These are phyloP conservation scores for Carapus acus DNA, from an alignment of 2,797 vertebrate genomes.

Conservation along the genomic window DNA sequence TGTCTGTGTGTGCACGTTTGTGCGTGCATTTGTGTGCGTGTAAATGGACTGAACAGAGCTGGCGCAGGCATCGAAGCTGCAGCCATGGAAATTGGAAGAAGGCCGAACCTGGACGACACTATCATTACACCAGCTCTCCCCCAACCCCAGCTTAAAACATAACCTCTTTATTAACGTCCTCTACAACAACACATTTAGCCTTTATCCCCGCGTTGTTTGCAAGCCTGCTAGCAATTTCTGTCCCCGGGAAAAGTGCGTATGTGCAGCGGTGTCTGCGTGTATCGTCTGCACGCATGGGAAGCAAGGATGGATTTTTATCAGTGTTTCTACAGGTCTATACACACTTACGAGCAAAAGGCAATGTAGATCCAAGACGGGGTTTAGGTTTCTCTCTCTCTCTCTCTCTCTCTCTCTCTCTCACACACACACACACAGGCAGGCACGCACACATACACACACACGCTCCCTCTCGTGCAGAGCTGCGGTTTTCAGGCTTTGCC, in stretches of 20 bases:
- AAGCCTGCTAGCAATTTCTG: not conserved
- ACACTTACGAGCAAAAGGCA: slow-evolving; percentile 2
- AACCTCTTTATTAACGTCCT: not conserved
- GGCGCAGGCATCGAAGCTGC: slow-evolving; percentile 48
- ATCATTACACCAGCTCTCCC: slow-evolving; percentile 26
- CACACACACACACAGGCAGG: slow-evolving; percentile 11
- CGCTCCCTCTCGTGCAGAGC: slow-evolving; percentile 22
- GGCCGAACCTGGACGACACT: slow-evolving; percentile 26
- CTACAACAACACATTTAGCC: not conserved
- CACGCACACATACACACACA: slow-evolving; percentile 17
- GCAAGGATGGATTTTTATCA: slow-evolving; percentile 6
- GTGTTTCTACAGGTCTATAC: slow-evolving; percentile 8
- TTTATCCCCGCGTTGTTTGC: not conserved
- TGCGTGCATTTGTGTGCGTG: too few relatives aligned
- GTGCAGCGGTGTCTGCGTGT: not conserved
- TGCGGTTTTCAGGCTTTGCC: slow-evolving; percentile 52
- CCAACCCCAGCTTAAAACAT: slow-evolving; percentile 4
- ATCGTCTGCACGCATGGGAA: not conserved
- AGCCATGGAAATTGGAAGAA: slow-evolving; percentile 45
- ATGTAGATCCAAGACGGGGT: slow-evolving; percentile 40
- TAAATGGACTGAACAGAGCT: slow-evolving; percentile 50
- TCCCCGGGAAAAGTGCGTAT: not conserved
- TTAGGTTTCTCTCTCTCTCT: slow-evolving; percentile 28
- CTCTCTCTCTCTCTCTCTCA: slow-evolving; percentile 5
- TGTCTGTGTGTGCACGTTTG: slow-evolving; percentile 9